Conservation (phyloP, 1,140 invertebrate species). For the Asbolus verrucosus region DNA sequence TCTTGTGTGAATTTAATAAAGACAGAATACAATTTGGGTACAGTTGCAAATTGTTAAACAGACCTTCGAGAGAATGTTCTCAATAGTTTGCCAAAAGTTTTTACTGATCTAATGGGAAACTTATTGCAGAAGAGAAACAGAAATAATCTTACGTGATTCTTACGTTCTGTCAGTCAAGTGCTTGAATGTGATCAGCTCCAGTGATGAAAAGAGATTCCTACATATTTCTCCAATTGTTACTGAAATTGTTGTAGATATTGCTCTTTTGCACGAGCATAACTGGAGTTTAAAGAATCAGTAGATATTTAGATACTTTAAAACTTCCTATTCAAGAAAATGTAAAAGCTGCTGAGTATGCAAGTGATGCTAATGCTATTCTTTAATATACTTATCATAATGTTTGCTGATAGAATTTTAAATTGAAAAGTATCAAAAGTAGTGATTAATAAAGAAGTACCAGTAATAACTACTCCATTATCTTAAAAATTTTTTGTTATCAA, state of each 20-base stretch:
- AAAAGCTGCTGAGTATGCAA: not conserved
- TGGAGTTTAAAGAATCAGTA: not conserved
- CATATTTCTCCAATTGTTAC: constrained; percentile 6
- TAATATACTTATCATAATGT: no score
- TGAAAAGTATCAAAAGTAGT: no score
- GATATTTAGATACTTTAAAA: not conserved
- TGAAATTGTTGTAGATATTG: not conserved
- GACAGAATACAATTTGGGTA: not conserved
- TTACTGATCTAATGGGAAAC: not conserved
- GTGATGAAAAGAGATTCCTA: not conserved
- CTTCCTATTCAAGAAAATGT: not conserved
- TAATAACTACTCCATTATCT: no score
- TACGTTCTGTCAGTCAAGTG: constrained; percentile 3
- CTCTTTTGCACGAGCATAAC: not conserved
- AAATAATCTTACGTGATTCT: not conserved
- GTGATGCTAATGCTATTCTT: not conserved
- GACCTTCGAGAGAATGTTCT: not conserved
- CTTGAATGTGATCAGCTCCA: not conserved
- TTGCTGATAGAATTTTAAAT: no score
- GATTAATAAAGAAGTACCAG: no score
- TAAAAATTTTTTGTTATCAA: no score
- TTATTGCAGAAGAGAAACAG: not conserved
- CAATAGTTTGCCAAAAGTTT: not conserved
- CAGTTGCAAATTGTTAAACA: not conserved
- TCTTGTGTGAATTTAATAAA: not conserved